Evolutionary conservation across 64 coral and sea anemone species (phyloP), one percentile per base, ranked within the genome.

Genomic region (Stichodactyla mertensii): DNA sequence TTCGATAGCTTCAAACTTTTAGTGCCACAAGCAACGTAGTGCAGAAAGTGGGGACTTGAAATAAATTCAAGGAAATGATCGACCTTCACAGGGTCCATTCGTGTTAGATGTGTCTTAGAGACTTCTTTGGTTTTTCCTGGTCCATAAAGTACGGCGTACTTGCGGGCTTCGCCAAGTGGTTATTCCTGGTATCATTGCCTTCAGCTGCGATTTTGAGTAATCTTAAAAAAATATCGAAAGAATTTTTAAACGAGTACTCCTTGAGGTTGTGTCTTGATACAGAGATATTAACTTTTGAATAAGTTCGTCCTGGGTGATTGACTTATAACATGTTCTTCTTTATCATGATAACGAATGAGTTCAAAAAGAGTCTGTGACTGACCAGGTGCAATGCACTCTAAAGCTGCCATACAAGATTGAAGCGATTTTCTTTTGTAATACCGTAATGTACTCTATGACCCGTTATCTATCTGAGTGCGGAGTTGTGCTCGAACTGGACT

Each of bases 361-460:
- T 90, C 23, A 8, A 90, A 51, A 5, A 90, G 20, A 5, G 26
- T 83, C 45, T 86, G 54, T 12, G 82, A 86, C 24, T 82, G 89
- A 22, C 89, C 89, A 36, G 89, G 89, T 62, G 89, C 89, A 52
- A 91, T 91, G 19, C 89, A 90, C 11, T 90, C 82, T 70, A 89
- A 78, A 15, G 55, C 54, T 11, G 83, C 20, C 52, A 71, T 31
- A 84, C 80, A 83, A 20, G 69, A 62, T 51, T 89, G 88, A 54
- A n/a, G 23, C 36, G 80, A 84, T 77, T 89, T 89, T 77, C 82
- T 83, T 57, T 89, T 89, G 82, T 89, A 89, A 77, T 84, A 89
- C 69, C 88, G 52, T 67, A 16, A 55, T 89, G 88, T 89, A 16
- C 80, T 84, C 2, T 36, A 52, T 55, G 80, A 23, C 19, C 78